Percentiles rank a stretch among this genome's conserved stretches.
Conservation (phyloP, 2,113 vertebrate species). For the Sylvietta virens region DNA sequence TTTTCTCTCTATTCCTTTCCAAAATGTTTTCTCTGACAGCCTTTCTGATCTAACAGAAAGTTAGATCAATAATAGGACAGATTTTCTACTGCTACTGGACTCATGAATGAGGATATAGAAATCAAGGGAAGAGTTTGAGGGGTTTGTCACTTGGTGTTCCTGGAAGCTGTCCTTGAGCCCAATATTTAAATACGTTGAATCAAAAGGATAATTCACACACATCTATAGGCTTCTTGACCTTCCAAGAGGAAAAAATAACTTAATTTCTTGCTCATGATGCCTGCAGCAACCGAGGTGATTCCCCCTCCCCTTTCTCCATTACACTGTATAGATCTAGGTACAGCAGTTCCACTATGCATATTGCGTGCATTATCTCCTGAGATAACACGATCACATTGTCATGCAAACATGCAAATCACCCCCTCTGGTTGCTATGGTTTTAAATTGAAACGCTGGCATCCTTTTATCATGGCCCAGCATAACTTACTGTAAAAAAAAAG, state of each 20-base stretch:
- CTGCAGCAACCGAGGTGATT: neutral
- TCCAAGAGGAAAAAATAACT: neutral
- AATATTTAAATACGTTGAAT: neutral
- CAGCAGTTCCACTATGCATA: neutral
- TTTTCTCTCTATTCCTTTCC: neutral
- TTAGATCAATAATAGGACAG: neutral
- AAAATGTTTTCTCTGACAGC: neutral
- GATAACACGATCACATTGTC: conserved; percentile 41
- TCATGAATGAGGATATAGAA: neutral
- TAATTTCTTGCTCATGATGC: neutral
- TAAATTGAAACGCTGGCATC: conserved; percentile 26
- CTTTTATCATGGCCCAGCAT: conserved; percentile 29
- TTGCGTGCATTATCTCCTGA: conserved; percentile 20
- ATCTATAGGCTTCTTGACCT: neutral
- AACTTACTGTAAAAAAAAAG: neutral
- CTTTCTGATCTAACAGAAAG: neutral
- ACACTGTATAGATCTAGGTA: neutral
- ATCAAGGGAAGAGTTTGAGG: neutral
- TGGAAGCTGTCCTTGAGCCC: neutral
- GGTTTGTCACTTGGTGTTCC: neutral
- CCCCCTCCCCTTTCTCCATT: neutral
- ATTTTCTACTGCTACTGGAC: neutral
- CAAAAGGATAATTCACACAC: neutral
- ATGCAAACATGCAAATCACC: conserved; percentile 59
- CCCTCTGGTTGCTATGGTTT: conserved; percentile 55